Evolutionary conservation across 2,888 invertebrate species (phyloP).

Genomic region (Trichopoda pennipes): DNA sequence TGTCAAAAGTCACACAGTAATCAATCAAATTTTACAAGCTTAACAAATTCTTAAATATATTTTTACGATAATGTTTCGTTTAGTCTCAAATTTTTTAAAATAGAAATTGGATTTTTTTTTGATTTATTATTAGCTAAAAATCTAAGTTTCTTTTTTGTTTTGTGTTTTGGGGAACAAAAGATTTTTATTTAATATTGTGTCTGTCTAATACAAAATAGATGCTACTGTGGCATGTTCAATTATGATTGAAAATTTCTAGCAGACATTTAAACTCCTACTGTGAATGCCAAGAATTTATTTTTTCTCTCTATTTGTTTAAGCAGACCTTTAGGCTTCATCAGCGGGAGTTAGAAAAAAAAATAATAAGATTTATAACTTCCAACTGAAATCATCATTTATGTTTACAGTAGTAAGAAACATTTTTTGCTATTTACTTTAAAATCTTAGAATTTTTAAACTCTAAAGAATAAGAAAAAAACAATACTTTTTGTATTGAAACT

Average conservation of each 20-base stretch:
- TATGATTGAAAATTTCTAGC: not conserved
- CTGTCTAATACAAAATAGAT: not conserved
- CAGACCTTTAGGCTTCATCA: no score
- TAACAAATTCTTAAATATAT: slow-evolving; percentile 68
- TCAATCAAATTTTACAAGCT: slow-evolving; percentile 78
- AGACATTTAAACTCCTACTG: slow-evolving; percentile 50
- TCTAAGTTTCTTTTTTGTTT: no score
- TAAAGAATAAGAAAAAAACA: not conserved
- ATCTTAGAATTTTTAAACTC: not conserved
- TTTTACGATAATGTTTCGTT: slow-evolving; percentile 1
- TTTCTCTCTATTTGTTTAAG: not conserved
- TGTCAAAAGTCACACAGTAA: slow-evolving; percentile 79
- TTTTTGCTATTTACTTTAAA: not conserved
- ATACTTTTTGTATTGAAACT: slow-evolving; percentile 1
- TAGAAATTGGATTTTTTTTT: not conserved
- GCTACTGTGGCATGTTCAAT: slow-evolving; percentile 61
- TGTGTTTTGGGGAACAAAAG: no score
- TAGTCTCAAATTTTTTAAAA: not conserved
- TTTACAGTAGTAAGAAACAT: not conserved
- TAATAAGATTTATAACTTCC: slow-evolving; percentile 37
- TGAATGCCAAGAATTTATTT: slow-evolving; percentile 28
- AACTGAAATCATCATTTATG: slow-evolving; percentile 10
- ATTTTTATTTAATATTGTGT: slow-evolving; percentile 5
- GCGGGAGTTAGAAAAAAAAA: not conserved
- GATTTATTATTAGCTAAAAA: not conserved